Base-by-base conservation (phyloP, 2,797 vertebrate species). In the Naso thynnoides region DNA sequence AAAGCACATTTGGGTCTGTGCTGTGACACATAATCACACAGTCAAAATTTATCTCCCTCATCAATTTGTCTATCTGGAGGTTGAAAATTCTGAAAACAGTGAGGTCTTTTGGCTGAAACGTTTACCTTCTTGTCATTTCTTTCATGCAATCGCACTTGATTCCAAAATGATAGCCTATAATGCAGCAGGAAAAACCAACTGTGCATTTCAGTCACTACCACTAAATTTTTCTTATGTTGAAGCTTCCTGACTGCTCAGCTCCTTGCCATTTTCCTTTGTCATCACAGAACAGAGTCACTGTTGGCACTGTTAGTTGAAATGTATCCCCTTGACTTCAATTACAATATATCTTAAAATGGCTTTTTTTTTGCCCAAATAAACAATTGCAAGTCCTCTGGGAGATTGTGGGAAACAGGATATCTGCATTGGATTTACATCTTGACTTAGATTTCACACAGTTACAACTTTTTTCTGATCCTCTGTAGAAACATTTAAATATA, bases 31-130 rank as follows among this genome's bases (percentile, higher is more conserved):
- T 38, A 78, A 59, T 69, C n/a, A 68, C 44, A 78, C 0, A 55
- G 36, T 48, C 15, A 49, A 52, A 47, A 62, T 7, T 6, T 42
- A 42, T 38, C 23, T 52, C 61, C 65, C 44, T 78, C 49, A 84
- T 74, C 49, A 31, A 5, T 45, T 74, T 57, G 33, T 71, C n/a
- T 24, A 57, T 44, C 14, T 64, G 44, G 52, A 68, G 33, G 9
- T 72, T 49, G 63, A 78, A 75, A 42, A 47, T 18, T 24, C 31
- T 65, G 18, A 49, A 50, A 58, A 57, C 16, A 29, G 33, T 24
- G 3, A 36, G 54, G 2, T 21, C 1, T 24, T 69, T 73, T 23
- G 50, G 21, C 50, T 49, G 4, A 52, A 63, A 62, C 23, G 10
- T 31, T 26, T 1, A 33, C 6, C 18, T 62, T 6, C 2, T 21